Conservation (phyloP, 2,888 invertebrate species). For the Sesia apiformis region DNA sequence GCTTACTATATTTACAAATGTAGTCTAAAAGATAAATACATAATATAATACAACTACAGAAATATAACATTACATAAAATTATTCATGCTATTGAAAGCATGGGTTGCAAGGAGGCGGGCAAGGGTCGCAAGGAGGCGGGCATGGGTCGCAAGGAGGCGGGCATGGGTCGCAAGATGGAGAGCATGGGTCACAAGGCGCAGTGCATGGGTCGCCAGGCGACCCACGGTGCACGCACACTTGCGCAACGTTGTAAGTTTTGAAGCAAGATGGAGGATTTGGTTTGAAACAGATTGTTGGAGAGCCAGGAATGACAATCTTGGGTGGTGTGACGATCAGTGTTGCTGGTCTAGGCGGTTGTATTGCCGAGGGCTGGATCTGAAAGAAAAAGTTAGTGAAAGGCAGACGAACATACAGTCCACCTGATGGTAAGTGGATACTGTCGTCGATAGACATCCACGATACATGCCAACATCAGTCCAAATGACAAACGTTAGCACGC, state of each 20-base stretch:
- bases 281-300: constrained; percentile 45
- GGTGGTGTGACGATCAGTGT: constrained; percentile 38
- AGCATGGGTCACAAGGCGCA: constrained; percentile 5
- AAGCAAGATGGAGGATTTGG: constrained; percentile 35
- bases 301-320: constrained; percentile 36
- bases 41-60: constrained; percentile 14
- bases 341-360: constrained; percentile 31
- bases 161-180: constrained; percentile 1
- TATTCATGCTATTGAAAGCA: not conserved
- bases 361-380: constrained; percentile 39
- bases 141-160: constrained; percentile 3
- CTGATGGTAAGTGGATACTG: no score
- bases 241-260: constrained; percentile 33
- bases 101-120: not conserved
- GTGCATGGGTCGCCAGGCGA: constrained; percentile 3
- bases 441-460: no score
- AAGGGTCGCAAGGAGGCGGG: not conserved
- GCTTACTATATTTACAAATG: constrained; percentile 37
- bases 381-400: not conserved
- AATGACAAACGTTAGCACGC: no score
- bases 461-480: no score
- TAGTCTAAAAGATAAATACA: constrained; percentile 22
- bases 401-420: no score
- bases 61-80: constrained; percentile 5
- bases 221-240: not conserved